These are phyloP conservation scores for Trachurus trachurus DNA, from an alignment of 2,797 vertebrate species.

Conservation along the genomic window DNA sequence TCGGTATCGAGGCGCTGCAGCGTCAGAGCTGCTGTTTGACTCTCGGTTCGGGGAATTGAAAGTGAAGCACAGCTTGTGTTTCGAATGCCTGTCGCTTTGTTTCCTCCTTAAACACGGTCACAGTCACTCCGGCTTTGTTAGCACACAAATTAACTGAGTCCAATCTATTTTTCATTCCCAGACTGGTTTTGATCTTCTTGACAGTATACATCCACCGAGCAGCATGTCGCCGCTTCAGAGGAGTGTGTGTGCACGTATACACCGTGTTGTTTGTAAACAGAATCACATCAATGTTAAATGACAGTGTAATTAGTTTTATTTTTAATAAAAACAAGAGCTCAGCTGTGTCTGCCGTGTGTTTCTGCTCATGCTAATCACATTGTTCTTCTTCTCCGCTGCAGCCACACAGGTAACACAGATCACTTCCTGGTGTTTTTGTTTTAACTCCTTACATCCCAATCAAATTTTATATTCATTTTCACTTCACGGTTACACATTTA, in stretches of 20 bases:
- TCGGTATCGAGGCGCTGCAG: background rate
- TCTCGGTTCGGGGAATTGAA: background rate
- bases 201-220: background rate
- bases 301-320: background rate
- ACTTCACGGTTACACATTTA: too few relatives aligned
- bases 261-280: background rate
- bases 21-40: background rate
- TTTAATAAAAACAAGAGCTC: background rate
- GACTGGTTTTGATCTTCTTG: constrained; percentile 3
- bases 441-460: background rate
- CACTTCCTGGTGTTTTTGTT: background rate
- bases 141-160: constrained; percentile 18
- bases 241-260: background rate
- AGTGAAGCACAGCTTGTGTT: constrained; percentile 24
- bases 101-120: constrained; percentile 22
- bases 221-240: background rate
- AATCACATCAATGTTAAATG: background rate
- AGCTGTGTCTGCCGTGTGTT: background rate
- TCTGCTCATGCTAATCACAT: background rate
- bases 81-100: constrained; percentile 21
- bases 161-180: background rate
- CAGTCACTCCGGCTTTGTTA: constrained; percentile 28
- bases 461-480: too few relatives aligned
- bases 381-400: background rate
- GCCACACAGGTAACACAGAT: background rate